Conservation (phyloP, 1,140 invertebrate species). For the Cyclina sinensis region DNA sequence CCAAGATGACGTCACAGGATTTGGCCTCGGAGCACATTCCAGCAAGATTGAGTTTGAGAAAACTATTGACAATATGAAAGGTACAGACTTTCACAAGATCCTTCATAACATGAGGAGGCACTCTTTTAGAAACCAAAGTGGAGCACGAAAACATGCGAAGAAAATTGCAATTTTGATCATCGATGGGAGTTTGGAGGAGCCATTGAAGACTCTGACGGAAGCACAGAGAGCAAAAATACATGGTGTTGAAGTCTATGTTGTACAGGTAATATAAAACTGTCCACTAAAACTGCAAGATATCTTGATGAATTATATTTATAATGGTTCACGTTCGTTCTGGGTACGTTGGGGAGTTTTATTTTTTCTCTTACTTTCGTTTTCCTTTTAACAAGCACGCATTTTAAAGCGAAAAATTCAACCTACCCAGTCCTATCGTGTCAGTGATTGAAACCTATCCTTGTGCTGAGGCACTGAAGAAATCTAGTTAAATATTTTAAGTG, state of each 20-base stretch:
- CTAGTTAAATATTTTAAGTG: too few relatives aligned
- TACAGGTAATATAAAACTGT: constrained; percentile 62
- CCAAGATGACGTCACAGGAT: constrained; percentile 61
- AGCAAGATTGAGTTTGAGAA: constrained; percentile 63
- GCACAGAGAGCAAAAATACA: constrained; percentile 80
- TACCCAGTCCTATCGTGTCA: too few relatives aligned
- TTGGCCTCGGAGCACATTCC: constrained; percentile 64
- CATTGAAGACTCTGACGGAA: constrained; percentile 75
- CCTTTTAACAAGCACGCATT: too few relatives aligned
- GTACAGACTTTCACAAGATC: constrained; percentile 73
- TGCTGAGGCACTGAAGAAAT: too few relatives aligned
- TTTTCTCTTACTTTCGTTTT: too few relatives aligned
- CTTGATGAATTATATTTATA: too few relatives aligned
- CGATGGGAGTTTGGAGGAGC: constrained; percentile 77
- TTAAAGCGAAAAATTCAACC: too few relatives aligned
- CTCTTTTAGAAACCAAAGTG: constrained; percentile 69
- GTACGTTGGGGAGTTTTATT: too few relatives aligned
- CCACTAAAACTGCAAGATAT: too few relatives aligned
- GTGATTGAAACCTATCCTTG: too few relatives aligned
- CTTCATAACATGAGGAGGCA: constrained; percentile 72
- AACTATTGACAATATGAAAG: constrained; percentile 64
- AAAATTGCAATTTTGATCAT: constrained; percentile 78
- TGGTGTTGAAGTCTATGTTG: constrained; percentile 76
- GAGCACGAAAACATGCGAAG: constrained; percentile 77
- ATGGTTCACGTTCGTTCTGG: too few relatives aligned